Evolutionary conservation across 2,113 vertebrate species (phyloP).

Genomic region (Dinomys branickii): DNA sequence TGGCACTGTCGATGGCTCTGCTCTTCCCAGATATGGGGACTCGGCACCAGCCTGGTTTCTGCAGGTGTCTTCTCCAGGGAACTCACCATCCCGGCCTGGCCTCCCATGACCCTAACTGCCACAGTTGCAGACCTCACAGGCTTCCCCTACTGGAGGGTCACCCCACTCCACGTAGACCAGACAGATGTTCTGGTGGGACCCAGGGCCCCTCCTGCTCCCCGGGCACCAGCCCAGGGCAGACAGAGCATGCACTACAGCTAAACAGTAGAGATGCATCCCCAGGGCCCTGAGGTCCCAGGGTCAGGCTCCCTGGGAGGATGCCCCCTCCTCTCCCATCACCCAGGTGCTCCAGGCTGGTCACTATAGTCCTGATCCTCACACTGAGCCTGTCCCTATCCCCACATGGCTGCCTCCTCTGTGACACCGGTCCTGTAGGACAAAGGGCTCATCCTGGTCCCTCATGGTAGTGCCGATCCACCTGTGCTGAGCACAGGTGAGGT

Average conservation of each 20-base stretch:
- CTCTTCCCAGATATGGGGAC: no score
- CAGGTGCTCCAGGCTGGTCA: background rate
- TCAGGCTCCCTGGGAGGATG: background rate
- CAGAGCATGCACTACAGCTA: no score
- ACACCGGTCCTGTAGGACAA: background rate
- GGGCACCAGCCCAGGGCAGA: background rate
- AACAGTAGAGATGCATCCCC: background rate
- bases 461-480: background rate
- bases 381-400: background rate
- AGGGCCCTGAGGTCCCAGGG: background rate
- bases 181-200: background rate
- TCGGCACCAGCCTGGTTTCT: background rate
- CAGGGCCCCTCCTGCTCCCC: background rate
- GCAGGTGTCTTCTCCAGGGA: no score
- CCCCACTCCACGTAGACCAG: background rate
- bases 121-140: background rate
- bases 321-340: background rate
- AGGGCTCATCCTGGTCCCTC: background rate
- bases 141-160: background rate
- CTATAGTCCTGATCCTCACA: background rate
- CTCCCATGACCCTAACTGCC: background rate
- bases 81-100: background rate
- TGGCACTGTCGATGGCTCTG: no score
- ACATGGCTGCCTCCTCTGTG: background rate
- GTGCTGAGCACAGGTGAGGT: background rate